phyloP scores from a whole-genome alignment of 2,888 invertebrate species.

The Biston betularia region DNA sequence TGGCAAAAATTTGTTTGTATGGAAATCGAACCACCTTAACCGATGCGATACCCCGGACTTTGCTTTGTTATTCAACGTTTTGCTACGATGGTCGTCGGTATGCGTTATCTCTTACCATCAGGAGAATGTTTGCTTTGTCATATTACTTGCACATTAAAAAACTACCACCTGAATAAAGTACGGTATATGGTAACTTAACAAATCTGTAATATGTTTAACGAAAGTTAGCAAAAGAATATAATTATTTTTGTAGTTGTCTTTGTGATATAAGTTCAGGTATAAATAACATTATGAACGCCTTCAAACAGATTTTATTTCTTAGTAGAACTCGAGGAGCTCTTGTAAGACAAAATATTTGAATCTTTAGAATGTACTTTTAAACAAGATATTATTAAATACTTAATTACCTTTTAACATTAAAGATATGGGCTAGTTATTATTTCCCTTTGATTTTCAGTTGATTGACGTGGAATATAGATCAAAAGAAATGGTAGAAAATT shows the following conservation, averaged over 20 bases:
- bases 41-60: too few relatives aligned
- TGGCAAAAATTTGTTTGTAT: too few relatives aligned
- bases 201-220: not conserved
- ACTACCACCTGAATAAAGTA: too few relatives aligned
- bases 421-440: not conserved
- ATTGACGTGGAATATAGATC: conserved; percentile 7
- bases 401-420: not conserved
- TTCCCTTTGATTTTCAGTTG: conserved; percentile 6
- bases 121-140: too few relatives aligned
- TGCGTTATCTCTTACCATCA: too few relatives aligned
- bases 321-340: not conserved
- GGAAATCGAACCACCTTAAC: too few relatives aligned
- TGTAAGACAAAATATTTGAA: not conserved
- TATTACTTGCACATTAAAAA: too few relatives aligned
- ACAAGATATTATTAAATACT: not conserved
- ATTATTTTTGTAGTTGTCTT: too few relatives aligned
- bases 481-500: not conserved
- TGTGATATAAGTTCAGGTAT: not conserved
- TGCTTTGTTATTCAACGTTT: too few relatives aligned
- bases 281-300: not conserved
- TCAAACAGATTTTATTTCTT: not conserved
- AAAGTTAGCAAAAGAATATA: not conserved
- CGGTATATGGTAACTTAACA: too few relatives aligned
- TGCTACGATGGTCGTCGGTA: too few relatives aligned
- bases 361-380: not conserved